These are phyloP conservation scores for Miniopterus natalensis DNA, from an alignment of 2,113 vertebrate genomes.

Conservation along the genomic window DNA sequence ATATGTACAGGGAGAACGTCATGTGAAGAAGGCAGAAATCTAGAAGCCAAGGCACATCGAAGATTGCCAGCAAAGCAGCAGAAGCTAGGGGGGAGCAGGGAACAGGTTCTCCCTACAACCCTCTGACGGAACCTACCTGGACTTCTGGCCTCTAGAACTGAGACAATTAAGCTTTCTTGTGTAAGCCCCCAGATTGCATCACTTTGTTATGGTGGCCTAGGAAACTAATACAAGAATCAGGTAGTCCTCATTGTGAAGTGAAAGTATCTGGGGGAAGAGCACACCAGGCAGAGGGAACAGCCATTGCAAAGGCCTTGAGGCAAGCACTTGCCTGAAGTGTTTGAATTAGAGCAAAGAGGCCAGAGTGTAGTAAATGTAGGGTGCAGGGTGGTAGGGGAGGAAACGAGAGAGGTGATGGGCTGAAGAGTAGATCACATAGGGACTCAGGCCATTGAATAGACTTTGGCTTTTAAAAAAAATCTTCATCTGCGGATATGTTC, in stretches of 20 bases:
- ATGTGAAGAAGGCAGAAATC: neutral
- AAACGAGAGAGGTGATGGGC: neutral
- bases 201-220: neutral
- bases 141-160: neutral
- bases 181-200: neutral
- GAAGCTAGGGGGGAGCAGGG: neutral
- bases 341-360: neutral
- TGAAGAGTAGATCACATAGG: fast-evolving
- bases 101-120: neutral
- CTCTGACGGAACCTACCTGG: fast-evolving
- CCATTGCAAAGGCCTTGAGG: neutral
- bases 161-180: neutral
- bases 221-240: neutral
- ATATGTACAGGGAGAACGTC: fast-evolving
- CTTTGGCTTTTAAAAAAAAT: neutral
- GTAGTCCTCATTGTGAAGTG: neutral
- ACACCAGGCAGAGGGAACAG: neutral
- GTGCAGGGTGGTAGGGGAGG: neutral
- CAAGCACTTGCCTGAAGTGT: neutral
- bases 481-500: too few species aligned
- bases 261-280: neutral
- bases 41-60: too few species aligned
- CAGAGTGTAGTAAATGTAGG: neutral
- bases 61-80: too few species aligned
- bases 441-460: neutral